Percentiles rank a stretch among this genome's conserved stretches.
phyloP scores from a whole-genome alignment of 37 sponge, comb jelly and placozoan genomes.

The Diacarnus erythraeanus region DNA sequence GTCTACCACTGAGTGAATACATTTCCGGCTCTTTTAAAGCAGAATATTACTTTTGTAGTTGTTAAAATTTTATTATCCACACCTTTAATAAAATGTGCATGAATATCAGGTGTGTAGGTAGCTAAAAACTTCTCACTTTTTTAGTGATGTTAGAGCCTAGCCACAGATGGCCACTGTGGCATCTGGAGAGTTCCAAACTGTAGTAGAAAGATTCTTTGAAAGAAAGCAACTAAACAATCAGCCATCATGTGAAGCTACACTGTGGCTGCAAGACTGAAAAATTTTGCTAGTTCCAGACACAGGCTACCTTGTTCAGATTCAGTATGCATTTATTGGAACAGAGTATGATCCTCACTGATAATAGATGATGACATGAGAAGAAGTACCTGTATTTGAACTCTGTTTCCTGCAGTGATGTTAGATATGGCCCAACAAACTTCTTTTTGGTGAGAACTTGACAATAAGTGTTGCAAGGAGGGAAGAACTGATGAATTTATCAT shows the following conservation, averaged over 20 bases:
- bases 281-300: not conserved
- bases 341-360: not conserved
- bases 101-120: too few relatives aligned
- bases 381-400: conserved; percentile 81
- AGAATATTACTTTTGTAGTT: too few relatives aligned
- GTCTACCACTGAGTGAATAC: too few relatives aligned
- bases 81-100: too few relatives aligned
- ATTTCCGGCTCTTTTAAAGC: too few relatives aligned
- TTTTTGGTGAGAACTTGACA: conserved; percentile 1
- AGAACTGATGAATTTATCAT: not conserved
- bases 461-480: not conserved
- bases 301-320: not conserved
- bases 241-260: not conserved
- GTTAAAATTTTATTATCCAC: too few relatives aligned
- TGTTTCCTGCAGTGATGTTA: conserved; percentile 93
- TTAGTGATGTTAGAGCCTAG: too few relatives aligned
- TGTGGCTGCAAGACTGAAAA: not conserved
- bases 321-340: not conserved
- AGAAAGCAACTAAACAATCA: not conserved
- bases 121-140: too few relatives aligned
- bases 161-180: too few relatives aligned
- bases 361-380: not conserved
- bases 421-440: conserved; percentile 95
- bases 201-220: not conserved
- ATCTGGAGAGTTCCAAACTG: too few relatives aligned